phyloP scores from a whole-genome alignment of 2,113 vertebrate genomes.

The Spheniscus mendiculus region DNA sequence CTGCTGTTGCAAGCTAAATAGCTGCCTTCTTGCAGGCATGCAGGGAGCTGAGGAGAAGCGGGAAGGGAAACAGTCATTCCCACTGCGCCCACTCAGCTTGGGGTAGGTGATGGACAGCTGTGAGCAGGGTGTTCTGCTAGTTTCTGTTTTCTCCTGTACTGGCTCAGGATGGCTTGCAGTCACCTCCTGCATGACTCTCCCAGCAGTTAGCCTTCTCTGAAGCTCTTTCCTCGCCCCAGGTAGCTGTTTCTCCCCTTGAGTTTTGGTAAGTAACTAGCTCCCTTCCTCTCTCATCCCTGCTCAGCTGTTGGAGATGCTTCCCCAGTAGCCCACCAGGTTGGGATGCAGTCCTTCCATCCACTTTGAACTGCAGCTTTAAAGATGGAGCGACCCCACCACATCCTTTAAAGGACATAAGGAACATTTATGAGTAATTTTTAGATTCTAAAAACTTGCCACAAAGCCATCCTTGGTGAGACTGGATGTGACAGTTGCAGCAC shows the following conservation, averaged over 20 bases:
- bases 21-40: neutral
- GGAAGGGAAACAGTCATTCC: neutral
- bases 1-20: neutral
- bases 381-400: neutral
- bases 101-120: neutral
- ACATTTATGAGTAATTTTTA: neutral
- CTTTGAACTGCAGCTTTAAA: neutral
- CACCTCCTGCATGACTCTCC: neutral
- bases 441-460: neutral
- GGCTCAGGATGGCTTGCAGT: neutral
- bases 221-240: neutral
- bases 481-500: neutral
- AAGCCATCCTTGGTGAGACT: neutral
- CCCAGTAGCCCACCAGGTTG: neutral
- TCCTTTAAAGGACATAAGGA: neutral
- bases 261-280: neutral
- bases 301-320: neutral
- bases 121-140: accelerated
- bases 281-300: neutral
- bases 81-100: accelerated
- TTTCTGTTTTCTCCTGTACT: neutral
- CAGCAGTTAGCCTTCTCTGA: neutral
- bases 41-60: neutral
- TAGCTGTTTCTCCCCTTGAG: neutral
- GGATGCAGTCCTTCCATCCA: neutral